Conservation (phyloP, 2,888 invertebrate genomes). For the Caenorhabditis doughertyi region DNA sequence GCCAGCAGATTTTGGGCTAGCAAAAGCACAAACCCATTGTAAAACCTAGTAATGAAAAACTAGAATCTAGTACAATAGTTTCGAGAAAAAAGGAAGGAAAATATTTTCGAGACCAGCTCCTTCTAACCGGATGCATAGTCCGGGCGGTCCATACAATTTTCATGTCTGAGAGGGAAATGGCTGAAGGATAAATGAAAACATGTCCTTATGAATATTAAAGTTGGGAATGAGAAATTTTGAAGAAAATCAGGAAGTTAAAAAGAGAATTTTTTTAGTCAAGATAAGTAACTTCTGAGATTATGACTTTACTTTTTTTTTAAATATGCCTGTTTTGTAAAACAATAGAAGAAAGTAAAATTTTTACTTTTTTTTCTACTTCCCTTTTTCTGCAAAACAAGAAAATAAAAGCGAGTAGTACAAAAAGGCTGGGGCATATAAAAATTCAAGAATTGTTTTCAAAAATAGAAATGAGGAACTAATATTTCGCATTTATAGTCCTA, state of each 20-base stretch:
- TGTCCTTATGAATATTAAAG: slow-evolving; percentile 5
- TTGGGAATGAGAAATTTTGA: background rate
- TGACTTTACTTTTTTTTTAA: too few relatives aligned
- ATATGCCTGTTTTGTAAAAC: too few relatives aligned
- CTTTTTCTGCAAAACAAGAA: background rate
- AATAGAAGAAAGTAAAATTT: too few relatives aligned
- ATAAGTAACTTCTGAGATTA: too few relatives aligned
- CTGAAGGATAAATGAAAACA: slow-evolving; percentile 7
- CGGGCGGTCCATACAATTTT: slow-evolving; percentile 3
- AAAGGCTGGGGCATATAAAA: background rate
- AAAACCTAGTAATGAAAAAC: too few relatives aligned
- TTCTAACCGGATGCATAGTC: background rate
- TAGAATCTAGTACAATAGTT: too few relatives aligned
- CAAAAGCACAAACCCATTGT: too few relatives aligned
- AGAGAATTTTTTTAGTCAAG: background rate
- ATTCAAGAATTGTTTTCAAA: background rate
- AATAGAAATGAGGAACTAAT: background rate
- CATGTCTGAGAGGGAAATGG: background rate
- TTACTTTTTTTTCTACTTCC: too few relatives aligned
- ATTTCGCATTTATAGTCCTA: background rate
- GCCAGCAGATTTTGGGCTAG: too few relatives aligned
- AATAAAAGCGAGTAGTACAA: too few relatives aligned
- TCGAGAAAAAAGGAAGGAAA: background rate
- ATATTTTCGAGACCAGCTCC: background rate
- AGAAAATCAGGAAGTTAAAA: too few relatives aligned